Base-by-base conservation (phyloP, 1,140 invertebrate species). In the Sycobia sp. region DNA sequence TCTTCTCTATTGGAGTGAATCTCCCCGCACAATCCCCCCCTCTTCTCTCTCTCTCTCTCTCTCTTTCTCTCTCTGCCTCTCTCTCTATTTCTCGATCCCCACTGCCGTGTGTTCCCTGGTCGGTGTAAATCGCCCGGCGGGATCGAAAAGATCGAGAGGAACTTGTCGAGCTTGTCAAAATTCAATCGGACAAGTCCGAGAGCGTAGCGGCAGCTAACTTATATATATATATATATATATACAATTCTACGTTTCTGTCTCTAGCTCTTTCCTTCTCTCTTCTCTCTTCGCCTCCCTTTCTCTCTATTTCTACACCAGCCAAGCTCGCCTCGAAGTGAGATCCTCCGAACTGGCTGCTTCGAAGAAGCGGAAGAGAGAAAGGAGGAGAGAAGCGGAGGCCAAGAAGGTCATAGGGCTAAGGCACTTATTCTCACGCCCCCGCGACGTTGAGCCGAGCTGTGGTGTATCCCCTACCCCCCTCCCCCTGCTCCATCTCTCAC, bases 361-460 rank as follows among this genome's bases (percentile, higher is more conserved):
- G 36, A 57, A 29, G 34, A 46, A 60, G 60, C 51, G 57, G 36
- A n/a, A 13, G 51, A 41, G 29, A 23, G 49, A 20, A 50, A 53
- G 25, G 29, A 41, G 23, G 14, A 16, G 3, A 27, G 32, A 53
- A 25, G 14, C 14, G 9, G 41, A 72, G 74, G 76, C 70, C 72
- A 73, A 70, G 72, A 75, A 76, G 78, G 78, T 80, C 78, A 79
- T 76, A 80, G 77, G 79, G 76, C 77, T 76, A 77, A 79, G 77
- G 78, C 77, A 78, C 79, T 81, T n/a, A n/a, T n/a, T 81, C 78
- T 81, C 79, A 81, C 79, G 78, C 79, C 79, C 78, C 76, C 77
- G 74, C 75, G 72, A 73, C 75, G 68, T 39, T 23, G 34, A 39
- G 50, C 38, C 36, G 50, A 53, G 23, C 53, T 4, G 10, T 16